Percentiles rank a stretch among this genome's conserved stretches.
phyloP scores from a whole-genome alignment of 2,888 invertebrate species.

The Ellobium chinense region DNA sequence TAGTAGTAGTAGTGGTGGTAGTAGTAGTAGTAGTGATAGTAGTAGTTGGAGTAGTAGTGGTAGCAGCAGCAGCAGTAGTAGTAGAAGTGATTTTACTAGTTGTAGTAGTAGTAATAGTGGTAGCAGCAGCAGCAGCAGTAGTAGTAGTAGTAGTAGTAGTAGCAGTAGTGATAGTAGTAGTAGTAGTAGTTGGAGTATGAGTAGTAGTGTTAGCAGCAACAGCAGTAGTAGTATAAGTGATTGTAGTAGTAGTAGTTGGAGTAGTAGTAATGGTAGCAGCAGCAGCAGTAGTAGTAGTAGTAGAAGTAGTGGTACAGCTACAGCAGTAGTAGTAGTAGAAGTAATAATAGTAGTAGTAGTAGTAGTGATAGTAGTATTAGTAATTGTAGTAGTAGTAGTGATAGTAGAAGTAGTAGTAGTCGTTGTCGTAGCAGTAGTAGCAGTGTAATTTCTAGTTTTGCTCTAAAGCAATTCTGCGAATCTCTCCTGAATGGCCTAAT shows the following conservation, averaged over 20 bases:
- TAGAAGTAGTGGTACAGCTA: too few species aligned
- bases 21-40: slow-evolving; percentile 42
- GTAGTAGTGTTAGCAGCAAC: slow-evolving; percentile 36
- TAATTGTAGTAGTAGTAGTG: slow-evolving; percentile 37
- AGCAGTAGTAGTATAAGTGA: slow-evolving; percentile 47
- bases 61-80: slow-evolving; percentile 19
- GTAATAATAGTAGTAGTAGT: slow-evolving; percentile 42
- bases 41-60: slow-evolving; percentile 39
- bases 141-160: slow-evolving; percentile 1
- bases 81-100: neutral
- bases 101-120: slow-evolving; percentile 7
- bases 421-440: slow-evolving; percentile 14
- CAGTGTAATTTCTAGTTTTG: too few species aligned
- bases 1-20: slow-evolving; percentile 43
- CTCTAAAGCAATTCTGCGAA: too few species aligned
- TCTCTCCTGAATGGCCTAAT: too few species aligned
- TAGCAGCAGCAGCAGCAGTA: slow-evolving; percentile 17
- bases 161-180: slow-evolving; percentile 20
- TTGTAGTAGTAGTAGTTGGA: slow-evolving; percentile 44
- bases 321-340: slow-evolving; percentile 35
- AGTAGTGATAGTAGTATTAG: slow-evolving; percentile 42
- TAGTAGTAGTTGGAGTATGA: slow-evolving; percentile 21
- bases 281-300: slow-evolving; percentile 49
- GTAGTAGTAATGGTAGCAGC: slow-evolving; percentile 6
- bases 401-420: slow-evolving; percentile 38